Evolutionary conservation across 2,888 invertebrate genomes (phyloP).

Genomic region (Dysmachus trigonus): DNA sequence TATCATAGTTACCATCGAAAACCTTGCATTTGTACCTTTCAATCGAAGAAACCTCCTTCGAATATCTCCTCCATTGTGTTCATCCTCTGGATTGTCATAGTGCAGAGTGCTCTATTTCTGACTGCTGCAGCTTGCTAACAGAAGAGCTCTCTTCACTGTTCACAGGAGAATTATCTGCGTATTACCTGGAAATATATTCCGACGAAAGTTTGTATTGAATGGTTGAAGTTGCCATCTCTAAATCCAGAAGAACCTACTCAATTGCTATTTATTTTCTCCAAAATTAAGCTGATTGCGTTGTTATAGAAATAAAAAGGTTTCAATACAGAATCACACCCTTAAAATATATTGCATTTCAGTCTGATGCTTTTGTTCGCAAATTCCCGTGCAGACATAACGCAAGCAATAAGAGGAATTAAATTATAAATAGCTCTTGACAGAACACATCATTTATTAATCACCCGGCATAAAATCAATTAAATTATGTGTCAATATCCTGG

Average conservation of each 20-base stretch:
- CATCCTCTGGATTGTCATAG: background rate
- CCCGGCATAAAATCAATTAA: background rate
- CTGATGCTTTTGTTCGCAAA: background rate
- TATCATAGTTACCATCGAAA: background rate
- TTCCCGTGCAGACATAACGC: background rate
- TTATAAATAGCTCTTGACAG: background rate
- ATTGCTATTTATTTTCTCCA: background rate
- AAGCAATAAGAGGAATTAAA: background rate
- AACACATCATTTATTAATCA: background rate
- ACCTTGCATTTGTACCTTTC: background rate
- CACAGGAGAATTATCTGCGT: background rate
- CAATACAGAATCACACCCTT: background rate
- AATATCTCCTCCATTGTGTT: background rate
- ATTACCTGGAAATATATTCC: background rate
- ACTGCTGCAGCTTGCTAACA: background rate
- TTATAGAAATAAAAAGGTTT: background rate
- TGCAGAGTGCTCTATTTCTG: background rate
- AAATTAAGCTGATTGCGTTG: background rate
- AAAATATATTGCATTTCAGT: background rate
- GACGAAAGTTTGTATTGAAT: background rate
- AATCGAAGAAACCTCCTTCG: background rate
- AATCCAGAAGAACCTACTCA: background rate
- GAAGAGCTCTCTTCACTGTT: background rate
- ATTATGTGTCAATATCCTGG: background rate
- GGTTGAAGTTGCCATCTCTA: background rate